These are phyloP conservation scores for Oriolus oriolus DNA, from an alignment of 2,113 vertebrate species.

Conservation along the genomic window DNA sequence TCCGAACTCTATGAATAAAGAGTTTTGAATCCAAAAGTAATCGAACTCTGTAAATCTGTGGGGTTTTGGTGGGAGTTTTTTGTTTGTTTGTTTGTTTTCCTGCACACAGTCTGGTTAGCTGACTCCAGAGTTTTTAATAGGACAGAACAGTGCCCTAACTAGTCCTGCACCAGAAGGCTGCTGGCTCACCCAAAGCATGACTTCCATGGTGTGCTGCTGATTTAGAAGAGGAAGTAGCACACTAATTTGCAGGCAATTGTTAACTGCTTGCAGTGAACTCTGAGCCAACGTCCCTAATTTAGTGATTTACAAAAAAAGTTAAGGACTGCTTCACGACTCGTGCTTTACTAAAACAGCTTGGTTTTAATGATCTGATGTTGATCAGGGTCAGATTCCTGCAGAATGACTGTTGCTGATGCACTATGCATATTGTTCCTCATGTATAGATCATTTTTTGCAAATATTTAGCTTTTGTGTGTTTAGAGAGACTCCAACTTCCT, in stretches of 20 bases:
- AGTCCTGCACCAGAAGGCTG: neutral
- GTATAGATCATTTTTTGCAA: neutral
- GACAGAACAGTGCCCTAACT: neutral
- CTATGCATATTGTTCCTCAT: neutral
- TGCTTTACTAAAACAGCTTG: neutral
- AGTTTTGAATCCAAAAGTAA: neutral
- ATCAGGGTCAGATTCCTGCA: neutral
- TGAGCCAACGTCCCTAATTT: neutral
- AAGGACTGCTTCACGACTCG: neutral
- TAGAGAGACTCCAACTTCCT: neutral
- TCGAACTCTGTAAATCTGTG: neutral
- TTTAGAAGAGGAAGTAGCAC: neutral
- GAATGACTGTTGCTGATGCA: neutral
- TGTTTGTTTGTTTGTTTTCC: neutral
- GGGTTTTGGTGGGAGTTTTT: neutral
- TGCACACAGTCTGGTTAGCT: neutral
- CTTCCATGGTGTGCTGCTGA: neutral
- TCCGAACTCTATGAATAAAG: neutral
- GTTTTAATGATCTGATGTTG: neutral
- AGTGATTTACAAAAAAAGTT: neutral
- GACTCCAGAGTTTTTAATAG: neutral
- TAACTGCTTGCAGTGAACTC: neutral
- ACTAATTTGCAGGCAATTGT: neutral
- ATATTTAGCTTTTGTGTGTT: neutral
- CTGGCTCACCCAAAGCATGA: accelerated